Conservation (phyloP, 2,888 invertebrate genomes). For the Julus scanicus region DNA sequence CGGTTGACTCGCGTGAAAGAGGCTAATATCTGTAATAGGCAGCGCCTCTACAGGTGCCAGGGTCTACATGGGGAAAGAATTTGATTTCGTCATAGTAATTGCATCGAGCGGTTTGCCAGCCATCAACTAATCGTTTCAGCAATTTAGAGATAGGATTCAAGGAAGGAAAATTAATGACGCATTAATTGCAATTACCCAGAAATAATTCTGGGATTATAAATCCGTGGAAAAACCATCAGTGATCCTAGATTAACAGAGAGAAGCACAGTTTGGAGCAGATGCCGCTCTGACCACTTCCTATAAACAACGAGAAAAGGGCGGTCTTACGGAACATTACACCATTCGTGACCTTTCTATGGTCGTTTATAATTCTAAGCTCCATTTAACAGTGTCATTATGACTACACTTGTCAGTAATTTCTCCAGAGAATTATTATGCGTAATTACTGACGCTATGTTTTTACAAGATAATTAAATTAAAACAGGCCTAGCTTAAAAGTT, state of each 20-base stretch:
- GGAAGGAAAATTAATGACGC: background rate
- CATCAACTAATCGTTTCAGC: background rate
- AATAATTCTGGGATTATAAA: conserved; percentile 16
- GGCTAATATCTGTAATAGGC: background rate
- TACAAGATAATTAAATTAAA: background rate
- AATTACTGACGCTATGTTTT: background rate
- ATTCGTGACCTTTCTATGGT: background rate
- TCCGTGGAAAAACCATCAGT: background rate
- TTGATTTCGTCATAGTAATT: background rate
- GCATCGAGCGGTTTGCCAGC: background rate
- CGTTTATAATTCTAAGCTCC: conserved; percentile 4
- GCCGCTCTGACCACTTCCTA: background rate
- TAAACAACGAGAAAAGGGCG: conserved; percentile 11
- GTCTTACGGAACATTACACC: background rate
- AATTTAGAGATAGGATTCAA: background rate
- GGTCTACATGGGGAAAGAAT: background rate
- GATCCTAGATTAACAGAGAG: background rate
- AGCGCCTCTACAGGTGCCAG: background rate
- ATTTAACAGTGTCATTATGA: conserved; percentile 32
- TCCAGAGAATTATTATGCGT: background rate
- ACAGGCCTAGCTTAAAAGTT: background rate
- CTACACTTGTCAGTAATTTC: conserved; percentile 12
- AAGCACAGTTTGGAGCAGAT: background rate
- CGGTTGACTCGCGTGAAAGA: no score
- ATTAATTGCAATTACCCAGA: background rate